Conservation (phyloP, 37 sponge, comb jelly and placozoan species). For the Lycopodina hypogea region DNA sequence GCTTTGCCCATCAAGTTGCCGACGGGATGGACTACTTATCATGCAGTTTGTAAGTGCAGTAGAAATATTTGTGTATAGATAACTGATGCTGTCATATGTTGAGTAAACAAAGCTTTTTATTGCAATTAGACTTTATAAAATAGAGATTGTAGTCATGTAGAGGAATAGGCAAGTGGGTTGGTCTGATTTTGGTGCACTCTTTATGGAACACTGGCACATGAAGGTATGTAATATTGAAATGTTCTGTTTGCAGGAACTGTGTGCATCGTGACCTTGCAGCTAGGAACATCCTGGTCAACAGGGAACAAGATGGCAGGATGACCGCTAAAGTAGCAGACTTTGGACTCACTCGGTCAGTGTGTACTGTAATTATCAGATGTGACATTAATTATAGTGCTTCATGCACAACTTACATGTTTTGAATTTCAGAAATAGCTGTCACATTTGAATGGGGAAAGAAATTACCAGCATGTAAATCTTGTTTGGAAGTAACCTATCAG, state of each 20-base stretch:
- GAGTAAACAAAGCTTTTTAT: neutral
- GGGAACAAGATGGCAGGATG: conserved; percentile 35
- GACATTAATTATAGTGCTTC: neutral
- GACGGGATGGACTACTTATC: conserved; percentile 82
- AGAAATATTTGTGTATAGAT: neutral
- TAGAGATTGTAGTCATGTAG: no score
- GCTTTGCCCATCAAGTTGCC: conserved; percentile 68
- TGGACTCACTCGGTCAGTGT: conserved; percentile 74
- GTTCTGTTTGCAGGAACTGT: conserved; percentile 43
- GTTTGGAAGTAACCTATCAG: no score
- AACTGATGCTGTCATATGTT: neutral
- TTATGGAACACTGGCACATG: no score
- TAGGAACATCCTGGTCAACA: conserved; percentile 73
- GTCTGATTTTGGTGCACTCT: conserved; percentile 44
- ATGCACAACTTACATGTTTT: neutral
- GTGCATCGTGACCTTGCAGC: conserved; percentile 88
- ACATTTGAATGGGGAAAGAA: no score
- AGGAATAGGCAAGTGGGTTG: conserved; percentile 85
- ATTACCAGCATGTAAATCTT: no score
- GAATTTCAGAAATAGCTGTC: neutral
- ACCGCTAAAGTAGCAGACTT: conserved; percentile 80
- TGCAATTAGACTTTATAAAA: neutral
- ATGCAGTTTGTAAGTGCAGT: conserved; percentile 52
- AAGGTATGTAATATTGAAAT: neutral
- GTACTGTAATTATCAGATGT: neutral